Evolutionary conservation across 2,113 vertebrate genomes (phyloP).

Genomic region (Dicaeum eximium): DNA sequence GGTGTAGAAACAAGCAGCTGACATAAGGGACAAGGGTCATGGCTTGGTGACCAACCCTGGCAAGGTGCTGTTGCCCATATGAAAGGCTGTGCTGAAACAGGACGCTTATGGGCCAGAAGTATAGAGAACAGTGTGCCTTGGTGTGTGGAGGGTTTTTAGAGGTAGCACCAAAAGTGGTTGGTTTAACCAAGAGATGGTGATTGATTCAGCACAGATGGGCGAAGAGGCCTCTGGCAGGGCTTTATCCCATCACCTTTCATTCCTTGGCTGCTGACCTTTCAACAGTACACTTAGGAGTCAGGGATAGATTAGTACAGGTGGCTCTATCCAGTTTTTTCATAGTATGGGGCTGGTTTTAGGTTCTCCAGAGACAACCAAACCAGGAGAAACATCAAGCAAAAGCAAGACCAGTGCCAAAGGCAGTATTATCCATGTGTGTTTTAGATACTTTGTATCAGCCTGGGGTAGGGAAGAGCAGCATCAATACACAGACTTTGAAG

Average conservation of each 20-base stretch:
- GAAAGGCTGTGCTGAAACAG: neutral
- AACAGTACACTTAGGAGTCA: neutral
- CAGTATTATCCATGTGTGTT: neutral
- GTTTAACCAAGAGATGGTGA: neutral
- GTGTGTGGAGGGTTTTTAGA: neutral
- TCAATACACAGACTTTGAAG: neutral
- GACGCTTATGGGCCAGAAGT: neutral
- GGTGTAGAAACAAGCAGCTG: neutral
- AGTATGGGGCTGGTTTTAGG: neutral
- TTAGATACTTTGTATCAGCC: neutral
- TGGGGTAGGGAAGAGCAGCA: fast-evolving
- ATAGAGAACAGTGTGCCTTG: neutral
- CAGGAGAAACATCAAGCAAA: neutral
- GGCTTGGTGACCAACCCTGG: neutral
- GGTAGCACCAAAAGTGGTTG: neutral
- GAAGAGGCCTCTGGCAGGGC: neutral
- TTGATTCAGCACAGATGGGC: neutral
- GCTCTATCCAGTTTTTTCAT: neutral
- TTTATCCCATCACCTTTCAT: neutral
- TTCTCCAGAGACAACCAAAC: neutral
- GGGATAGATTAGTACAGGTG: neutral
- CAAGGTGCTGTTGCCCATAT: neutral
- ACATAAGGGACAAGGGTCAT: neutral
- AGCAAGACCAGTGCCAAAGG: neutral
- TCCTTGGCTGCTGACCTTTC: neutral